Evolutionary conservation across 2,888 invertebrate genomes (phyloP), one percentile per base, ranked within the genome.

Genomic region (Tricholauxania praeusta): DNA sequence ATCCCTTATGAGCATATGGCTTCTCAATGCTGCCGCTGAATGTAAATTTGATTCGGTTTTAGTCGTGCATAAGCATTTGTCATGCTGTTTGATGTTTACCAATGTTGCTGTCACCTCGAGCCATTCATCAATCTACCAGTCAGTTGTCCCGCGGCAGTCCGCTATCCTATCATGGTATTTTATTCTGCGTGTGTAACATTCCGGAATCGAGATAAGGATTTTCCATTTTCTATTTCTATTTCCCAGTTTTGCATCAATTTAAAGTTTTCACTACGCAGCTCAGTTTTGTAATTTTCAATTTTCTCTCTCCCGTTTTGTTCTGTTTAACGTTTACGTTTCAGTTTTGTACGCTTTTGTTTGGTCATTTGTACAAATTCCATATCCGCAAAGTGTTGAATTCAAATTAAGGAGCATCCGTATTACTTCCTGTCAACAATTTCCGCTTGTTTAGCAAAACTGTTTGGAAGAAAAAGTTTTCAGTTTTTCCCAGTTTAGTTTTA

Each of bases 361-460:
- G 76, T 77, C 75, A 76, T 74, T 78, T 75, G 74, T 77, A 70
- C 75, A 74, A 76, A 77, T 74, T 78, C 74, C 73, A 75, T 73
- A 77, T 76, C 74, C 75, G 78, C 66, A 77, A 77, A 79, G 77
- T 78, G 77, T 79, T 79, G 73, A 72, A 78, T 80, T 78, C 77
- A 82, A 84, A 84, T 84, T 84, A 84, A 83, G 82, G 75, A 74
- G 78, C 82, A 81, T 83, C 84, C 84, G 81, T 74, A 79, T 77
- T 77, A 82, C 80, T 83, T 83, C 85, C 84, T 82, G 83, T 81
- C 83, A 82, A 83, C 83, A 84, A 80, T 83, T 84, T 83, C 80
- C 81, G 80, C 80, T 78, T 81, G 76, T 78, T 79, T 77, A 79
- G 78, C 79, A 79, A 74, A 79, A 80, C 75, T 76, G 77, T 75